phyloP scores from a whole-genome alignment of 1,140 invertebrate genomes.

The Drosophila truncata region DNA sequence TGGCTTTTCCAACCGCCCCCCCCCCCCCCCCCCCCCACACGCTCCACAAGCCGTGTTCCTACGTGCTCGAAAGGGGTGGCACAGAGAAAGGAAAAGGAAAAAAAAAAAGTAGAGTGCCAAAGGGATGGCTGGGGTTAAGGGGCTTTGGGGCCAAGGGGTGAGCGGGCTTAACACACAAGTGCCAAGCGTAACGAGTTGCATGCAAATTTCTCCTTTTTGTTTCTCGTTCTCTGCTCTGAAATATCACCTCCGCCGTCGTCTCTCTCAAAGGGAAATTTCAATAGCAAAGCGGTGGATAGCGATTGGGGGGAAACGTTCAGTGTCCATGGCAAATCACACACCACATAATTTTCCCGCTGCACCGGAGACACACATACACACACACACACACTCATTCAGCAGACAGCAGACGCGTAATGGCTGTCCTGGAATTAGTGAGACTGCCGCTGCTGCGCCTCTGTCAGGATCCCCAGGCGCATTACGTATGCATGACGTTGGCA shows the following conservation, averaged over 20 bases:
- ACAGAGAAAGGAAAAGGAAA: neutral
- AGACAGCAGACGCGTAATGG: conserved; percentile 42
- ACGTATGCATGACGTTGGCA: conserved; percentile 78
- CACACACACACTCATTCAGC: conserved; percentile 25
- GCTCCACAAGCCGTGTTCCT: conserved; percentile 9
- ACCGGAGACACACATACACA: conserved; percentile 46
- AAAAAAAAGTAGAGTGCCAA: neutral
- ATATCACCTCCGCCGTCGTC: conserved; percentile 53
- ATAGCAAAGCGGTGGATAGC: conserved; percentile 36
- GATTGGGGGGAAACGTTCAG: conserved; percentile 36
- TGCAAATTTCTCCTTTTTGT: conserved; percentile 70
- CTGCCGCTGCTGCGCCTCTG: conserved; percentile 31
- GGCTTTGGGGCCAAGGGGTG: conserved; percentile 30
- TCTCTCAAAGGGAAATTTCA: conserved; percentile 60
- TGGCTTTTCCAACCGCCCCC: conserved; percentile 50
- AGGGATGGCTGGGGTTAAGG: conserved; percentile 8
- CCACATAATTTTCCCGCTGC: conserved; percentile 82
- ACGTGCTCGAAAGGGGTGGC: conserved; percentile 23
- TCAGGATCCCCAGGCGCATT: conserved; percentile 74
- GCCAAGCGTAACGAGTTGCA: conserved; percentile 80
- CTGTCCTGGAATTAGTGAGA: conserved; percentile 73
- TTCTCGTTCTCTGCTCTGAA: conserved; percentile 45
- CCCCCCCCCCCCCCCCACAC: too few relatives aligned
- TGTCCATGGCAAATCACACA: conserved; percentile 79
- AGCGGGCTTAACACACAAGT: conserved; percentile 76